Percentiles rank a stretch among this genome's conserved stretches.
phyloP scores from a whole-genome alignment of 2,113 vertebrate species.

The Oryzias javanicus region DNA sequence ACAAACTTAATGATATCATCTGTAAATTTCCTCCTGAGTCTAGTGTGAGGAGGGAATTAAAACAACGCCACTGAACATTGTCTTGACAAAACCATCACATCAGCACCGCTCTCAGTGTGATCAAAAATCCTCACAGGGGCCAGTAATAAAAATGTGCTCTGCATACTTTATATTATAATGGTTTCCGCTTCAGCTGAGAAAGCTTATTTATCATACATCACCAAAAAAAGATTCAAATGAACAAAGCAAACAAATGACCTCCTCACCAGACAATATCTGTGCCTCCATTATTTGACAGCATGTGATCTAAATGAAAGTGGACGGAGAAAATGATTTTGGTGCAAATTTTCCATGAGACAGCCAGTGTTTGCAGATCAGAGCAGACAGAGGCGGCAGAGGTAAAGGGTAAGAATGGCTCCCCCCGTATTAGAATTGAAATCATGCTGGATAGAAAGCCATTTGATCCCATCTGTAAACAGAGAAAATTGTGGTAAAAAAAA shows the following conservation, averaged over 20 bases:
- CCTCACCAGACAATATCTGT: slow-evolving; percentile 27
- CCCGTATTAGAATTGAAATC: slow-evolving; percentile 19
- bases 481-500: slow-evolving; percentile 4
- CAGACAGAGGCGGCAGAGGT: slow-evolving; percentile 2
- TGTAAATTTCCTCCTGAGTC: background rate
- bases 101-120: background rate
- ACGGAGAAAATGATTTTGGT: slow-evolving; percentile 29
- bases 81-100: slow-evolving; percentile 1
- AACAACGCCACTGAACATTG: slow-evolving; percentile 6
- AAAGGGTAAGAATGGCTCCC: slow-evolving; percentile 22
- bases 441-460: slow-evolving; percentile 1
- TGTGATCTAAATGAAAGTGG: slow-evolving; percentile 39
- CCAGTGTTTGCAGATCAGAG: slow-evolving; percentile 28
- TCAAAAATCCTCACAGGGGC: background rate
- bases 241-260: slow-evolving; percentile 50
- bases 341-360: slow-evolving; percentile 10
- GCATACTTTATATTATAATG: slow-evolving; percentile 3
- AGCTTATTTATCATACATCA: slow-evolving; percentile 3
- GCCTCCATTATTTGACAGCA: slow-evolving; percentile 36
- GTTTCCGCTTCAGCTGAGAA: slow-evolving; percentile 7
- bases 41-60: slow-evolving; percentile 22
- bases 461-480: slow-evolving; percentile 26
- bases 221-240: slow-evolving; percentile 21
- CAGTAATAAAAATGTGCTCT: slow-evolving; percentile 3
- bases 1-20: too few relatives aligned